Conservation (phyloP, 2,797 vertebrate species). For the Tamandua tetradactyla region DNA sequence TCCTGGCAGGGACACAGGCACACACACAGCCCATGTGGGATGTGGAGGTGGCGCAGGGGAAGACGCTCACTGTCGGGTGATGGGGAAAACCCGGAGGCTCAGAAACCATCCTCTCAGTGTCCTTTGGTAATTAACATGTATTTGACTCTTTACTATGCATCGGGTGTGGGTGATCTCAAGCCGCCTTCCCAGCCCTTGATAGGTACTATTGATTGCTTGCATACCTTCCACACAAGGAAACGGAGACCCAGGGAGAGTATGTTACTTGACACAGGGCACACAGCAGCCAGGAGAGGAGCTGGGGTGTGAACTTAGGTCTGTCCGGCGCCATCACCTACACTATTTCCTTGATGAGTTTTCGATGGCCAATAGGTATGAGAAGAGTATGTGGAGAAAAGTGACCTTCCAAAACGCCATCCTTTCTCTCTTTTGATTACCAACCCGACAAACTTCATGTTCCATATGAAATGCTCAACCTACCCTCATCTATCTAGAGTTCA, state of each 20-base stretch:
- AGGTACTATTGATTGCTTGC: rapidly evolving
- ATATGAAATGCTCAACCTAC: constrained; percentile 25
- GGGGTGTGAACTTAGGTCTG: neutral
- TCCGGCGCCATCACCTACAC: neutral
- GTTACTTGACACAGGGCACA: neutral
- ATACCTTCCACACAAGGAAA: neutral
- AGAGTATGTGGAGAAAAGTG: neutral
- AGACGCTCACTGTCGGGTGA: neutral
- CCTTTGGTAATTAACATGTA: neutral
- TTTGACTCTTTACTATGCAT: neutral
- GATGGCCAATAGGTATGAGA: neutral
- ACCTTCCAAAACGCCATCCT: neutral
- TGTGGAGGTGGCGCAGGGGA: rapidly evolving
- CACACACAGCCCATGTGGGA: rapidly evolving
- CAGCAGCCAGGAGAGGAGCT: neutral
- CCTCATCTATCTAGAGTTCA: neutral
- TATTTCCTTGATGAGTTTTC: neutral
- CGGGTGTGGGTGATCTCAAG: neutral
- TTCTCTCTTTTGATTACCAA: constrained; percentile 27
- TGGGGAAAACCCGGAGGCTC: neutral
- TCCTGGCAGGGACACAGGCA: constrained; percentile 62
- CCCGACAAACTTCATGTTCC: neutral
- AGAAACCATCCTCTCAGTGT: neutral
- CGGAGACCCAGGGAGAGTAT: neutral
- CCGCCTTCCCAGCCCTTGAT: neutral